A percentile compares a stretch with the other conserved stretches of the same genome.
Conservation (phyloP, 2,888 invertebrate genomes). For the Parelbella ahira region DNA sequence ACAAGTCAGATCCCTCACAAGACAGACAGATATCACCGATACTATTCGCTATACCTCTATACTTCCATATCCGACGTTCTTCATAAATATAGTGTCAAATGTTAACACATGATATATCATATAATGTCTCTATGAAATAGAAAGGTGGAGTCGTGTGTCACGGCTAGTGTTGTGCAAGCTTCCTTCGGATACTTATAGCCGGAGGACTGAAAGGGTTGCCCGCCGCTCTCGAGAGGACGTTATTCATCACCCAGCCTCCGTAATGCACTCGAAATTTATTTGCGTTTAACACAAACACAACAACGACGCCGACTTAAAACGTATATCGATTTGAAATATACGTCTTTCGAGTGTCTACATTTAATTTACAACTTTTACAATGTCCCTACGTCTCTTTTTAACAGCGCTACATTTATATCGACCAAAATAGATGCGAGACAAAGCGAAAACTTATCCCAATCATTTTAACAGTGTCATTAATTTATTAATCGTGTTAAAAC, state of each 20-base stretch:
- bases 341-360: constrained; percentile 42
- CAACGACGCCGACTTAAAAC: constrained; percentile 48
- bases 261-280: constrained; percentile 74
- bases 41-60: too few relatives aligned
- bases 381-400: constrained; percentile 27
- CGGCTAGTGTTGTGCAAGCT: constrained; percentile 5
- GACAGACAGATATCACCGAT: too few relatives aligned
- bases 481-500: too few relatives aligned
- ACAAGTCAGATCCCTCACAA: too few relatives aligned
- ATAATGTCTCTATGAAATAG: too few relatives aligned
- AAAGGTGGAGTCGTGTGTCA: not conserved
- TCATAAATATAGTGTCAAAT: too few relatives aligned
- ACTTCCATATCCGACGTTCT: too few relatives aligned
- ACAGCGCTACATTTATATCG: constrained; percentile 42
- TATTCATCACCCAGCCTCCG: constrained; percentile 60
- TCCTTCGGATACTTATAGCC: constrained; percentile 14
- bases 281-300: constrained; percentile 64
- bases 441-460: too few relatives aligned
- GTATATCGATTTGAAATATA: constrained; percentile 51
- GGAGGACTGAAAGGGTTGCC: constrained; percentile 52
- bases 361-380: constrained; percentile 41
- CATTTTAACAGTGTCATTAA: too few relatives aligned
- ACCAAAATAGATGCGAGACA: constrained; percentile 48
- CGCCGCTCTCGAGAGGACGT: constrained; percentile 47
- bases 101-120: too few relatives aligned